These are phyloP conservation scores for Trichechus manatus DNA, from an alignment of 2,113 vertebrate genomes.

Conservation along the genomic window DNA sequence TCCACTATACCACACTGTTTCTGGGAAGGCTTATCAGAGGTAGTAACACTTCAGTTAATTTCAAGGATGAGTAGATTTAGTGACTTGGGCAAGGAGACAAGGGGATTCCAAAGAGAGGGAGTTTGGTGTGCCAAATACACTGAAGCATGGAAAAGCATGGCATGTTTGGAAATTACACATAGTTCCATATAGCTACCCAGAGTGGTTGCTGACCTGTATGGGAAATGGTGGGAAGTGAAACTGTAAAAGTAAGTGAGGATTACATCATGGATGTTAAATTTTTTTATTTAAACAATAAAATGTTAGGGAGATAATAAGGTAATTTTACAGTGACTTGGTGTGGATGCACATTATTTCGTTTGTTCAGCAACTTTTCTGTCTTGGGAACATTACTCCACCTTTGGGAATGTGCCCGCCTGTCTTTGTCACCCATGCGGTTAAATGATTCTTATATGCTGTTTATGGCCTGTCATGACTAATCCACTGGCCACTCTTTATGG, in stretches of 20 bases:
- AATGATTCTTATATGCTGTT: neutral
- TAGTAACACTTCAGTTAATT: neutral
- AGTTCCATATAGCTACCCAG: neutral
- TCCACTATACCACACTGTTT: neutral
- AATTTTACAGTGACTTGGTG: neutral
- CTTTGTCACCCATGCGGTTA: neutral
- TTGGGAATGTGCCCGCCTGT: neutral
- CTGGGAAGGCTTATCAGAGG: neutral
- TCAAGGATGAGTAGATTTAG: neutral
- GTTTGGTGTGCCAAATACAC: neutral
- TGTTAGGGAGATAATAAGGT: neutral
- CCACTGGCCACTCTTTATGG: neutral
- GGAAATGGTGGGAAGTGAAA: neutral
- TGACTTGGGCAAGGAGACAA: neutral
- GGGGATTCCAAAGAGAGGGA: neutral
- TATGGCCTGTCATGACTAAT: neutral
- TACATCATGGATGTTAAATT: neutral
- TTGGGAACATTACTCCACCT: neutral
- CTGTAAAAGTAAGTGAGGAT: neutral
- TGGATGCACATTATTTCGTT: neutral
- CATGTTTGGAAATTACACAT: neutral
- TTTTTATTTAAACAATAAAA: constrained; percentile 40
- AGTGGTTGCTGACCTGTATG: neutral
- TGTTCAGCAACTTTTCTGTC: neutral
- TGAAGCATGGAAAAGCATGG: neutral